Percentiles rank a stretch among this genome's conserved stretches.
phyloP scores from a whole-genome alignment of 2,888 invertebrate species.

The Frankliniella fusca region DNA sequence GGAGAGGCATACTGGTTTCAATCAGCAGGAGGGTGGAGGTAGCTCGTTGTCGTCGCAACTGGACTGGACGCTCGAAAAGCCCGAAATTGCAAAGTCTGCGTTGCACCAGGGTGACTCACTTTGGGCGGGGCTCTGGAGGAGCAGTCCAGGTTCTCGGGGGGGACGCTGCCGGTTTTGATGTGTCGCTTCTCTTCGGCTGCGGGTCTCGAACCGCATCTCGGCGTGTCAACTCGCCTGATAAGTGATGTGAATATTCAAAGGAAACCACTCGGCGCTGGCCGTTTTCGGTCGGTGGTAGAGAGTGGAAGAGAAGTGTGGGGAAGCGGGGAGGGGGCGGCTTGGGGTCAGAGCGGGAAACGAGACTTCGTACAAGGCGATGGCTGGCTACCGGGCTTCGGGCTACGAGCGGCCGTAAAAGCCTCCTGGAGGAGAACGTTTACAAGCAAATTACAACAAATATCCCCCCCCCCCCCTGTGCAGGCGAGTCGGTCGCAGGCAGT shows the following conservation, averaged over 20 bases:
- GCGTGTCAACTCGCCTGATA: neutral
- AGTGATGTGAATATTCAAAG: conserved; percentile 25
- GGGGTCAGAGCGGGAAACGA: neutral
- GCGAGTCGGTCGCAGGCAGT: too few species aligned
- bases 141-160: too few species aligned
- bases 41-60: too few species aligned
- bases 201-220: neutral
- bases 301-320: neutral
- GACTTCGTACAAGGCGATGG: neutral
- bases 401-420: neutral
- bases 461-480: too few species aligned
- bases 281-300: neutral
- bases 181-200: neutral
- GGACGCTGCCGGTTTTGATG: neutral
- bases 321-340: neutral
- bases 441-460: too few species aligned
- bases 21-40: too few species aligned
- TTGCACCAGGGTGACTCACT: too few species aligned
- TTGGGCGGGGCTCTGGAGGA: too few species aligned
- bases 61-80: too few species aligned
- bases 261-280: neutral
- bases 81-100: too few species aligned
- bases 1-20: too few species aligned
- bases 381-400: neutral
- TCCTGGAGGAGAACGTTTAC: too few species aligned